Conservation (phyloP, 1,140 invertebrate species). For the Caenorhabditis tropicalis region DNA sequence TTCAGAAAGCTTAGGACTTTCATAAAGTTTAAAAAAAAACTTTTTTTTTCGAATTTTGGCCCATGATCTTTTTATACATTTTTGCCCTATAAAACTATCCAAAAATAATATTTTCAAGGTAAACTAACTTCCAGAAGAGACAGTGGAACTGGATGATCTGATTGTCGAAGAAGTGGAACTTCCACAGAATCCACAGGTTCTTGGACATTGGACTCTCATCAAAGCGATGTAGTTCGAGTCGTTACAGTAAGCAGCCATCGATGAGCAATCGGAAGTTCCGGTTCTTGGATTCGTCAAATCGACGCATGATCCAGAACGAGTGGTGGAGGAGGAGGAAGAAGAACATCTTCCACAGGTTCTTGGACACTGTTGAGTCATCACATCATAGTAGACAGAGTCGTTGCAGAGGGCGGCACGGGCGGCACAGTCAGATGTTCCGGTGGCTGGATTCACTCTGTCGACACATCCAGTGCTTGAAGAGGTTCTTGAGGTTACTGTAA, state of each 20-base stretch:
- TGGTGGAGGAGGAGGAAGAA: neutral
- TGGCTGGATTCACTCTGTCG: constrained; percentile 34
- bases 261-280: constrained; percentile 46
- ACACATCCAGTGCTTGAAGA: constrained; percentile 20
- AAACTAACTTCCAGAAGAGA: neutral
- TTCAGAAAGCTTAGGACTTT: too few relatives aligned
- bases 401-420: constrained; percentile 32
- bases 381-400: constrained; percentile 40
- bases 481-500: neutral
- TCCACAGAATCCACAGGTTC: constrained; percentile 50
- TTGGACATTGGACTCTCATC: constrained; percentile 53
- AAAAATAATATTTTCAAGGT: too few relatives aligned
- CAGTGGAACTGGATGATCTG: neutral
- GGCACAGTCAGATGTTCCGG: constrained; percentile 48
- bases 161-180: neutral
- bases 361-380: constrained; percentile 54
- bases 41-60: too few relatives aligned
- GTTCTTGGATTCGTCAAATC: constrained; percentile 47
- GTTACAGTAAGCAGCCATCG: constrained; percentile 27
- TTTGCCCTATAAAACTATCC: too few relatives aligned
- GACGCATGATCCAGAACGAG: neutral
- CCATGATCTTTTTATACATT: too few relatives aligned
- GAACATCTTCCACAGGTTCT: constrained; percentile 48
- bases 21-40: too few relatives aligned
- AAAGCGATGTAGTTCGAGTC: constrained; percentile 44